Evolutionary conservation across 2,113 vertebrate species (phyloP), one percentile per base, ranked within the genome.

Genomic region (Camelus dromedarius): DNA sequence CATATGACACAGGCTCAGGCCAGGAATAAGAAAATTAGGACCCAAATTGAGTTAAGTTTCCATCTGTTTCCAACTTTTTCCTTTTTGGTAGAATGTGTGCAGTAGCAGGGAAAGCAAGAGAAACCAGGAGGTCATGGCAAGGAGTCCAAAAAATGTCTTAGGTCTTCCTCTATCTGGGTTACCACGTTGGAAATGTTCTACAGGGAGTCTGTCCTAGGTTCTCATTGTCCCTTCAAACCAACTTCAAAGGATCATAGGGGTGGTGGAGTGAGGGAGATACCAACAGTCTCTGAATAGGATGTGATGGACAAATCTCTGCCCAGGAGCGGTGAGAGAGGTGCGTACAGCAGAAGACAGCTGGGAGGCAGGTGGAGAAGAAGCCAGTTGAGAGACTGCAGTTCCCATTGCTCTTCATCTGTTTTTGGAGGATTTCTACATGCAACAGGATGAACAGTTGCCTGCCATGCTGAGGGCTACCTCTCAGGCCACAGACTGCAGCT

Each of bases 21-120:
- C 76, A 73, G 85, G n/a, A 81, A 72, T 72, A 30, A 91, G 67
- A 91, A 91, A 67, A 67, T 56, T 10, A 58, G 84, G 64, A 62
- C 60, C 35, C 38, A 56, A 30, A 56, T 8, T 64, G 38, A 90
- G 50, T 67, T 67, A 95, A 72, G 30, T 22, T 48, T 83, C 69
- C 30, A 77, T 35, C 35, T 64, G 35, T 73, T 64, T 75, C 16
- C 48, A 66, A 48, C 48, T 48, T 89, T 24, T 66, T 56, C 15
- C 35, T 83, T 82, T 83, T 46, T 82, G 28, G 20, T 12, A 82
- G 85, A 66, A 38, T 48, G 46, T 64, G 46, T 66, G 22, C 35
- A 56, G 50, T 30, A 83, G 77, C 35, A 75, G 54, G n/a, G 56
- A 73, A 94, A 82, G 18, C 42, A 58, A 83, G 22, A 83, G 38